These are phyloP conservation scores for Himalopsyche anomala DNA, from an alignment of 2,888 invertebrate genomes.

Conservation along the genomic window DNA sequence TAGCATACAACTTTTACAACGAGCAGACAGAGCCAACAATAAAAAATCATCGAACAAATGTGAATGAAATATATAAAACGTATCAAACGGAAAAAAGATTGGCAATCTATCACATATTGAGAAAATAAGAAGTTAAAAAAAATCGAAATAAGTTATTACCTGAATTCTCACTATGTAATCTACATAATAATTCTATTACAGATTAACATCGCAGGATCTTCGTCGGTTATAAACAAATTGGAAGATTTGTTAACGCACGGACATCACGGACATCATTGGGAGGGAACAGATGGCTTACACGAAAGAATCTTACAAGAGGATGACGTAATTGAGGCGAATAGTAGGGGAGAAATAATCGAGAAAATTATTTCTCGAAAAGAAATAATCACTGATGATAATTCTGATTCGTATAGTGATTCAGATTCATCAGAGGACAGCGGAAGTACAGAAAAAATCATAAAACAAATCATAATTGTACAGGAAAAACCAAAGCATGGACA, in stretches of 20 bases:
- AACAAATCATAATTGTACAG: constrained; percentile 64
- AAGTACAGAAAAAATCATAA: constrained; percentile 64
- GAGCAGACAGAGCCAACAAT: no score
- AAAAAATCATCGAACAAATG: no score
- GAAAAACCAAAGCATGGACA: constrained; percentile 64
- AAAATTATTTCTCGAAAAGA: constrained; percentile 61
- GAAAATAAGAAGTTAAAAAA: no score
- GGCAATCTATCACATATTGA: no score
- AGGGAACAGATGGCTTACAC: constrained; percentile 57
- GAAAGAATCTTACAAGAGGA: constrained; percentile 60
- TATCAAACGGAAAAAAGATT: no score
- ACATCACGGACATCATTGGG: constrained; percentile 51
- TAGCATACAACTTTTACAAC: no score
- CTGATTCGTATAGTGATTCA: constrained; percentile 60
- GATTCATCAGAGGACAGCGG: constrained; percentile 60
- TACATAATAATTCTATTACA: constrained; percentile 44
- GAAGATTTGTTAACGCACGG: constrained; percentile 61
- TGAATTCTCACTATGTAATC: not conserved
- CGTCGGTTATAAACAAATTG: constrained; percentile 56
- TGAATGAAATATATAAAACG: no score
- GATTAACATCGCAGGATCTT: constrained; percentile 61
- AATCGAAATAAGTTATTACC: no score
- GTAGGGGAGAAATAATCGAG: constrained; percentile 64
- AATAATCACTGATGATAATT: constrained; percentile 63
- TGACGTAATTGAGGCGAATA: constrained; percentile 62